Percentiles rank a stretch among this genome's conserved stretches.
Conservation (phyloP, 35 echinoderm and acorn worm genomes). For the Eucidaris tribuloides region DNA sequence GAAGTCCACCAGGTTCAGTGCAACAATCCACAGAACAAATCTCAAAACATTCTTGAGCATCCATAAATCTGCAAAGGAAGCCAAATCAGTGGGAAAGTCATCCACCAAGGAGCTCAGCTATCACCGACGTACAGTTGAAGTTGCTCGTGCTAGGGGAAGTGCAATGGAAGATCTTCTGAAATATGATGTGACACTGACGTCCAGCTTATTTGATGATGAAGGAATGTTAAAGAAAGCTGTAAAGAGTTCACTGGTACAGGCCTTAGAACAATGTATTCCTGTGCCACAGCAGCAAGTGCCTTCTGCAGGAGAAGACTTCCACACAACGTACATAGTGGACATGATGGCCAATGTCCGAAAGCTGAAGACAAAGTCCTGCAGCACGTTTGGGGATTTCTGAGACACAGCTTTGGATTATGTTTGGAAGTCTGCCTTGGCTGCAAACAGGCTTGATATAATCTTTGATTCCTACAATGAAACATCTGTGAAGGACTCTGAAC, state of each 20-base stretch:
- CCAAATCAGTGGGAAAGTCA: background rate
- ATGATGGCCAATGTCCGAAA: no score
- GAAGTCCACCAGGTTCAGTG: background rate
- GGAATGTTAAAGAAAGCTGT: background rate
- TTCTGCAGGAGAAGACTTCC: no score
- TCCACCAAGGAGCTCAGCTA: background rate
- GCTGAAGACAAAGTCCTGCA: no score
- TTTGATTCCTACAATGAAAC: conserved; percentile 6
- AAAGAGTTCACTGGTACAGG: background rate
- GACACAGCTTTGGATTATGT: no score
- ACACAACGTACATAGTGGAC: no score
- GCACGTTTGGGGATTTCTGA: no score
- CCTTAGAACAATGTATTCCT: no score
- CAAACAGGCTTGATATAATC: background rate
- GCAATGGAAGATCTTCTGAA: background rate
- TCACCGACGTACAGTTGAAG: background rate
- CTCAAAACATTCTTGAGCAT: background rate
- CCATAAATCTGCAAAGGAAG: background rate
- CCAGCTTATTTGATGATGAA: background rate
- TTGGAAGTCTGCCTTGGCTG: background rate
- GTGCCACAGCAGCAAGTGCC: no score
- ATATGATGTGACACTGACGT: background rate
- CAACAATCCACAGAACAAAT: background rate
- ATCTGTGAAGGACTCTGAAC: background rate
- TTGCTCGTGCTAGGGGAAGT: background rate